phyloP scores from a whole-genome alignment of 2,797 vertebrate genomes.

The Etheostoma nigrum region DNA sequence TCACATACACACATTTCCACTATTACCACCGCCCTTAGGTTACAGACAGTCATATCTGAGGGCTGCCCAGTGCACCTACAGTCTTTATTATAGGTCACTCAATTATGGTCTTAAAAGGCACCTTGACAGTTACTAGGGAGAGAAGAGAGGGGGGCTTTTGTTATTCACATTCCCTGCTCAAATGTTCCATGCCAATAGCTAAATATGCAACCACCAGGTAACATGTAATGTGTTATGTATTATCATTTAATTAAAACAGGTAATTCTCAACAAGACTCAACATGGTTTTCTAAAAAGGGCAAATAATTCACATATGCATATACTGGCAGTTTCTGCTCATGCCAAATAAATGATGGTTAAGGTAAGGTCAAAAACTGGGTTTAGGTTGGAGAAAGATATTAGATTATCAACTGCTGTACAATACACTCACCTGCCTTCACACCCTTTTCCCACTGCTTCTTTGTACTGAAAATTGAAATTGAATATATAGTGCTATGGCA shows the following conservation, averaged over 20 bases:
- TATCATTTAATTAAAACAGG: not conserved
- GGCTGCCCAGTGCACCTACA: slow-evolving; percentile 10
- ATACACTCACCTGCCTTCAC: not conserved
- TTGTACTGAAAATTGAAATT: not conserved
- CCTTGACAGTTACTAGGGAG: slow-evolving; percentile 10
- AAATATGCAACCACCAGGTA: slow-evolving; percentile 7
- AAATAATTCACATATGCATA: not conserved
- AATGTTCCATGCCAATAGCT: not conserved
- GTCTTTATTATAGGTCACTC: slow-evolving; percentile 31
- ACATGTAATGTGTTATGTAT: not conserved
- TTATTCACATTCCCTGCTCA: slow-evolving; percentile 4
- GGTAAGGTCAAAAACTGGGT: not conserved
- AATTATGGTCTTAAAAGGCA: slow-evolving; percentile 33
- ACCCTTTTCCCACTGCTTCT: not conserved
- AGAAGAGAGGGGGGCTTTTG: not conserved
- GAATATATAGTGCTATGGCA: not conserved
- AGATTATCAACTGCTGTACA: too few species aligned
- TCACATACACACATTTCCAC: not conserved
- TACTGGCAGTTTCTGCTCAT: not conserved
- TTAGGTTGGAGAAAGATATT: slow-evolving; percentile 4
- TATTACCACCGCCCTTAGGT: not conserved
- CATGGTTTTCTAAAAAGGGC: not conserved
- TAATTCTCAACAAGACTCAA: not conserved
- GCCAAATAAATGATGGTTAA: not conserved
- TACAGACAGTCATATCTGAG: not conserved